Base-by-base conservation (phyloP, 1,140 invertebrate genomes). In the Pectinophora gossypiella region DNA sequence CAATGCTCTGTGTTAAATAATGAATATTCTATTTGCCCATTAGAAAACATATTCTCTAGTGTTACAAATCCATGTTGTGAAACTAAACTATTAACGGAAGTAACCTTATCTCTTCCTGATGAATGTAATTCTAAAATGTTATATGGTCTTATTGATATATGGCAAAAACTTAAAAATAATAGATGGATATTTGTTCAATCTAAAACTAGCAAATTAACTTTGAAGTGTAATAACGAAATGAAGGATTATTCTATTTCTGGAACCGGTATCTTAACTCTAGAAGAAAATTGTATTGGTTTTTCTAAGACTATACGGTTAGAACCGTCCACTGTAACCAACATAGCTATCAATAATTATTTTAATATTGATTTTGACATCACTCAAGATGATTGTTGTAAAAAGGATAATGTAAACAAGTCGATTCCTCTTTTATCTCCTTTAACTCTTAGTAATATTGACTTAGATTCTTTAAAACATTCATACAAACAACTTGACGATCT, bases 111-210 rank as follows among this genome's bases (percentile, higher is more conserved):
- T 16, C 19, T 40, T 10, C 48, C 48, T 38, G 15, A 13, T 2
- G 35, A 51, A 22, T 51, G 49, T 27, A 21, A 43, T 22, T 40
- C 49, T 19, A 64, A 55, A 50, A 18, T 59, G 16, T 48, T 64
- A 10, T 59, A 59, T 44, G 59, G 59, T 20, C n/a, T 56, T n/a
- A 50, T 61, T 9, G 62, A 65, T 45, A 54, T 65, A 23, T 65
- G 59, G 62, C 58, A 65, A 23, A 60, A 56, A 49, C 10, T 65
- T 18, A 45, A 27, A 10, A 58, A 54, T 38, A 56, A 59, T 44
- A 59, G 50, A 40, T 65, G 56, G 53, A 65, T 65, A 18, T 65
- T 45, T 61, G 44, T 65, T 7, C 59, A 65, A 45, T 61, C 59
- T 12, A 51, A 56, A 3, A n/a, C 22, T 36, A 58, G 21, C 42